Evolutionary conservation across 2,113 vertebrate genomes (phyloP).

Genomic region (Aegithalos caudatus): DNA sequence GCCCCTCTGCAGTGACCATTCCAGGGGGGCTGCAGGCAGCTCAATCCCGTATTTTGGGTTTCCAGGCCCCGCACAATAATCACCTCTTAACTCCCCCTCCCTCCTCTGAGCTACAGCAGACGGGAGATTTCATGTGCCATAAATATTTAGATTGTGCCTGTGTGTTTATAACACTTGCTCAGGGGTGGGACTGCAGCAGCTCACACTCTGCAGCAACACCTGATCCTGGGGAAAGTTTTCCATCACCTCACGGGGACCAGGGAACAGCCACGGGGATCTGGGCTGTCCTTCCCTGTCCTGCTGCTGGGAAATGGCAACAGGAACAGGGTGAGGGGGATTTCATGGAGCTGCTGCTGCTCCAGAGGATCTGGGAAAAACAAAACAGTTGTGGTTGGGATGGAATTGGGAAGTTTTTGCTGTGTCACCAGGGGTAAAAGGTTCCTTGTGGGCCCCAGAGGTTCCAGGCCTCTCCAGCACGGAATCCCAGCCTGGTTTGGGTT

Average conservation of each 20-base stretch:
- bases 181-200: conserved; percentile 50
- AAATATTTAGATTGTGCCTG: conserved; percentile 72
- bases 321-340: neutral
- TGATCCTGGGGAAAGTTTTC: conserved; percentile 65
- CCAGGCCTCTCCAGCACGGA: rapidly evolving
- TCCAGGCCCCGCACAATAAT: neutral
- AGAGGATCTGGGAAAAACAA: neutral
- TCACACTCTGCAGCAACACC: conserved; percentile 55
- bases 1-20: neutral
- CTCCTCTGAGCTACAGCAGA: conserved; percentile 46
- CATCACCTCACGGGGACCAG: conserved; percentile 25
- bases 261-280: neutral
- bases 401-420: neutral
- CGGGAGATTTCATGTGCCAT: conserved; percentile 68
- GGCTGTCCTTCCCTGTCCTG: neutral
- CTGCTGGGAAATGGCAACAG: neutral
- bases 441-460: rapidly evolving
- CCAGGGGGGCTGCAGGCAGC: neutral
- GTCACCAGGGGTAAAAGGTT: neutral
- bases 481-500: neutral
- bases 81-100: conserved; percentile 20
- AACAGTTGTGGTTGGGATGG: neutral
- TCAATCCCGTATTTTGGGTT: conserved; percentile 7
- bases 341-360: conserved; percentile 8
- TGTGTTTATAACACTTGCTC: conserved; percentile 70